phyloP scores from a whole-genome alignment of 2,888 invertebrate genomes.

The Campaea margaritaria region DNA sequence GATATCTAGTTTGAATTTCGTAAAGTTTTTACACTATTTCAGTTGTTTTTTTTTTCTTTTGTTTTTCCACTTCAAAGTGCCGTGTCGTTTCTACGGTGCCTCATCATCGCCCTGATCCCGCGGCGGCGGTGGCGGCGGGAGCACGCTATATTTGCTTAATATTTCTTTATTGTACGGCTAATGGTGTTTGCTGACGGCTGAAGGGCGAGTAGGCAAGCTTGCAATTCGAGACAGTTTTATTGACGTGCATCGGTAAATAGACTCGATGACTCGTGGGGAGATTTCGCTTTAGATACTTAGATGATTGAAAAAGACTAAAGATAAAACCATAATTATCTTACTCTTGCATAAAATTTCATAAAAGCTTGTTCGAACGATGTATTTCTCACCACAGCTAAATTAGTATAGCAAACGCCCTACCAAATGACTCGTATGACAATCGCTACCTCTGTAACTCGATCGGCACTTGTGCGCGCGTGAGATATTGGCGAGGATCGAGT shows the following conservation, averaged over 20 bases:
- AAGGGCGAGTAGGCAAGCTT: slow-evolving; percentile 36
- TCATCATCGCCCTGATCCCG: slow-evolving; percentile 15
- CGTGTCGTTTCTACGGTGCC: slow-evolving; percentile 41
- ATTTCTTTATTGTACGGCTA: slow-evolving; percentile 53
- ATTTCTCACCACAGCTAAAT: not conserved
- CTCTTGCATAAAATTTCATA: too few relatives aligned
- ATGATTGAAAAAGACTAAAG: too few relatives aligned
- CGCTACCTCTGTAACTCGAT: slow-evolving; percentile 48
- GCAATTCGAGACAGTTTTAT: slow-evolving; percentile 60
- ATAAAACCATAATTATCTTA: too few relatives aligned
- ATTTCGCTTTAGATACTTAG: not conserved
- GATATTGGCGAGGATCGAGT: slow-evolving; percentile 37
- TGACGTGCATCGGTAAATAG: slow-evolving; percentile 42
- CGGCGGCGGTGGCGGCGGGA: slow-evolving; percentile 24
- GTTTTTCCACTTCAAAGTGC: slow-evolving; percentile 24
- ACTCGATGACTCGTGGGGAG: not conserved
- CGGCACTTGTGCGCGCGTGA: slow-evolving; percentile 36
- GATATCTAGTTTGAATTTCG: too few relatives aligned
- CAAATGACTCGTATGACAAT: slow-evolving; percentile 41
- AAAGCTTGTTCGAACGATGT: too few relatives aligned
- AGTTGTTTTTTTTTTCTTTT: slow-evolving; percentile 3
- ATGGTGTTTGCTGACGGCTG: slow-evolving; percentile 56
- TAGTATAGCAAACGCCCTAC: slow-evolving; percentile 11
- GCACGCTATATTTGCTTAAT: slow-evolving; percentile 49
- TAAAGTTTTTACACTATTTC: too few relatives aligned